Conservation (phyloP, 2,888 invertebrate genomes). For the Phyto melanocephala region DNA sequence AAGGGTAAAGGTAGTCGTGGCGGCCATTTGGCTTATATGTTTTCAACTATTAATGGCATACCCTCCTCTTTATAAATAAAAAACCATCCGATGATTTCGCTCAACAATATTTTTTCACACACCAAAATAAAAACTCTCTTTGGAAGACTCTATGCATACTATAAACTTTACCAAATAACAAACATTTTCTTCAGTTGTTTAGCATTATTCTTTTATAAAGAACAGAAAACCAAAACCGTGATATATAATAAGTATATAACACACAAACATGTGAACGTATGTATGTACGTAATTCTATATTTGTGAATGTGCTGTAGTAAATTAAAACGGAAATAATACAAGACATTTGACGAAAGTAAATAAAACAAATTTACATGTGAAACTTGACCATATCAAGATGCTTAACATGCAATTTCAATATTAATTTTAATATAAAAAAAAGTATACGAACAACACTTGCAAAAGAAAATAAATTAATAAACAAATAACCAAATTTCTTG, state of each 20-base stretch:
- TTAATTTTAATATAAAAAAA: conserved; percentile 23
- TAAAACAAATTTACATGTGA: conserved; percentile 46
- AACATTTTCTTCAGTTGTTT: neutral
- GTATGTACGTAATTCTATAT: neutral
- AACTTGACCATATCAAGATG: conserved; percentile 51
- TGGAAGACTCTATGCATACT: no score
- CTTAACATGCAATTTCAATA: conserved; percentile 44
- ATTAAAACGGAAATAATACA: conserved; percentile 54
- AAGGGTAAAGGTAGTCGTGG: no score
- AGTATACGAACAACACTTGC: neutral
- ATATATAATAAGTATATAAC: neutral
- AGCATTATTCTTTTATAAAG: neutral
- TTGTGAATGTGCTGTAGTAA: neutral
- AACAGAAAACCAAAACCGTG: neutral
- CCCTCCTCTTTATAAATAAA: no score
- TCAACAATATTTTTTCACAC: no score
- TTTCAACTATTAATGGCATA: no score
- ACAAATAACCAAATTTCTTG: no score
- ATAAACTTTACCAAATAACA: no score
- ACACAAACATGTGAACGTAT: no score
- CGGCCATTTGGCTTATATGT: no score
- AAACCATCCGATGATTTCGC: no score
- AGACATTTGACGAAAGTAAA: conserved; percentile 63
- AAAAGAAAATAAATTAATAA: neutral
- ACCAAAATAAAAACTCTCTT: no score